Evolutionary conservation across 2,888 invertebrate genomes (phyloP).

Genomic region (Cephonodes hylas): DNA sequence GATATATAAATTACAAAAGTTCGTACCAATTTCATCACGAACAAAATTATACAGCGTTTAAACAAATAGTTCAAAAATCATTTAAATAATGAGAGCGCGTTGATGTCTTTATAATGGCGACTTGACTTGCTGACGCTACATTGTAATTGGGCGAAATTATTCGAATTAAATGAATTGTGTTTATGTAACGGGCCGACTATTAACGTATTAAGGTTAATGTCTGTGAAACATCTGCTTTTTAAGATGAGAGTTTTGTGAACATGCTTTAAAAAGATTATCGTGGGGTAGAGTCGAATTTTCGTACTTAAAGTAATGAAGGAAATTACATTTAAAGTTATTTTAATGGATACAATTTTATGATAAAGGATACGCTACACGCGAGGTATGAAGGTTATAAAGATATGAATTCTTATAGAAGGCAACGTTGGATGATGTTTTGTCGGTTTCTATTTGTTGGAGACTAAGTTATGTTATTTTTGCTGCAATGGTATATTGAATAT

Average conservation of each 20-base stretch:
- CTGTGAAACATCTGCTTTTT: constrained; percentile 27
- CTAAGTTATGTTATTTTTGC: no score
- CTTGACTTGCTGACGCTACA: constrained; percentile 18
- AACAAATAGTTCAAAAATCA: neutral
- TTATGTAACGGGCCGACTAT: constrained; percentile 15
- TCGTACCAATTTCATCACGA: neutral
- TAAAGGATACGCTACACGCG: no score
- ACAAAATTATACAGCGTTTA: neutral
- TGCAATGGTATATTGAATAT: no score
- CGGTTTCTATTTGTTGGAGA: no score
- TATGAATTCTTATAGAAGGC: no score
- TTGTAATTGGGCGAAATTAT: constrained; percentile 24
- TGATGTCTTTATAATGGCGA: constrained; percentile 49
- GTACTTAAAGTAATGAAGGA: neutral
- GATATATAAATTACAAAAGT: neutral
- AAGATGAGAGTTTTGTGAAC: constrained; percentile 10
- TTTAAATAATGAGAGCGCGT: constrained; percentile 24
- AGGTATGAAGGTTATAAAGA: no score
- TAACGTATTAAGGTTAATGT: constrained; percentile 19
- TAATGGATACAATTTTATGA: neutral
- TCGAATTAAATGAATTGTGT: constrained; percentile 24
- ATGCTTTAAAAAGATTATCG: neutral
- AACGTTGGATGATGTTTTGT: no score
- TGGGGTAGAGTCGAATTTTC: neutral
- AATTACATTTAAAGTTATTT: neutral